These are phyloP conservation scores for Melipona beecheii DNA, from an alignment of 2,888 invertebrate species.

Conservation along the genomic window DNA sequence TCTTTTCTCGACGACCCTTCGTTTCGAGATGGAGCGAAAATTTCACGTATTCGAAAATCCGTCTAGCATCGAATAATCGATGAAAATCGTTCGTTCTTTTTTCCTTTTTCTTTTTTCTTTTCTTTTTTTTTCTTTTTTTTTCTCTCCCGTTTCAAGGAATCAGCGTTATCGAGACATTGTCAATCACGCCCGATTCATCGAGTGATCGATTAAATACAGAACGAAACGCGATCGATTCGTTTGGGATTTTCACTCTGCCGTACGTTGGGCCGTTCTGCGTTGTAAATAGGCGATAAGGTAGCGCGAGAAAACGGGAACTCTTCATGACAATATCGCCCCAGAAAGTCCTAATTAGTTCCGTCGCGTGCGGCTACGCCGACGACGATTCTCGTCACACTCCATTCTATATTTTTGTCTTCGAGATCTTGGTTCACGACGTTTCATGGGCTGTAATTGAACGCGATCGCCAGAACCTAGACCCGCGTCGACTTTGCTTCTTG, in stretches of 20 bases:
- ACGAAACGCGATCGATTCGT: neutral
- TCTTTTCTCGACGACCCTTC: conserved; percentile 18
- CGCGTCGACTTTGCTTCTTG: conserved; percentile 29
- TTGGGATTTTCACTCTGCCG: conserved; percentile 36
- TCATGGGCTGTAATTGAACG: conserved; percentile 6
- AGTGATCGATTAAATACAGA: neutral
- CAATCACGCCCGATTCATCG: neutral
- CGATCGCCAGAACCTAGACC: neutral
- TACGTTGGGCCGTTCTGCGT: conserved; percentile 12
- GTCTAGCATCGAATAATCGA: conserved; percentile 8
- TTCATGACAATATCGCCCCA: conserved; percentile 69
- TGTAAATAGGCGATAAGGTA: conserved; percentile 36
- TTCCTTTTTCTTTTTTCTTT: too few relatives aligned
- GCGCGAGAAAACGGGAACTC: conserved; percentile 46
- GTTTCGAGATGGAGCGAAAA: conserved; percentile 19
- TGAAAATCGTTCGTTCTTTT: neutral
- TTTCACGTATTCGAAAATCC: conserved; percentile 11
- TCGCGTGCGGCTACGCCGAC: conserved; percentile 38
- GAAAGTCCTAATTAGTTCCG: conserved; percentile 53
- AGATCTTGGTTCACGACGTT: conserved; percentile 34
- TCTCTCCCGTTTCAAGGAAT: neutral
- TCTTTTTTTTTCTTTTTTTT: too few relatives aligned
- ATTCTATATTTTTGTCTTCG: conserved; percentile 51
- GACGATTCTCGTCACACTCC: conserved; percentile 40
- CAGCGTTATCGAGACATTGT: neutral